Percentiles rank a stretch among this genome's conserved stretches.
Evolutionary conservation across 2,888 invertebrate genomes (phyloP).

Genomic region (Anthrax anthrax): DNA sequence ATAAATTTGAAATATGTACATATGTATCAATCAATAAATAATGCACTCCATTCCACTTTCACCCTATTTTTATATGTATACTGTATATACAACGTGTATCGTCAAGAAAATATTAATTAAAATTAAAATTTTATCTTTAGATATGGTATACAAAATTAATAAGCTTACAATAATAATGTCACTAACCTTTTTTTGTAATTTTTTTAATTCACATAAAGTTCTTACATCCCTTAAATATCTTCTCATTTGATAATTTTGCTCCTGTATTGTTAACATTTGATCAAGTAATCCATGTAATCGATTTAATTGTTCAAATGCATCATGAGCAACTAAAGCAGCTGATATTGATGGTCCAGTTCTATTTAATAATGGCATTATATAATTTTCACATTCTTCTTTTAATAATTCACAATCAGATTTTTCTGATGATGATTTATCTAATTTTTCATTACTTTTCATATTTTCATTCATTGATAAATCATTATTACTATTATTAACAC

Average conservation of each 20-base stretch:
- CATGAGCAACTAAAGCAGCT: slow-evolving; percentile 43
- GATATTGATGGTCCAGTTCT: slow-evolving; percentile 42
- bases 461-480: background rate
- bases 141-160: no score
- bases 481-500: background rate
- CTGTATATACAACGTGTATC: no score
- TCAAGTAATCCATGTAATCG: slow-evolving; percentile 63
- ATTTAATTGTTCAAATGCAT: slow-evolving; percentile 64
- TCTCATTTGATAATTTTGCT: slow-evolving; percentile 55
- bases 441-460: background rate
- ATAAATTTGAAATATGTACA: no score
- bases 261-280: slow-evolving; percentile 54
- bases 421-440: background rate
- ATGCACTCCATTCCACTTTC: no score
- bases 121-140: no score
- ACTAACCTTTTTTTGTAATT: slow-evolving; percentile 38
- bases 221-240: slow-evolving; percentile 57
- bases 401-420: slow-evolving; percentile 20
- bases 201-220: slow-evolving; percentile 49
- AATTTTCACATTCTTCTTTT: slow-evolving; percentile 26
- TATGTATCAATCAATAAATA: no score
- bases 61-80: no score
- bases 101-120: no score
- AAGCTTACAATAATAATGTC: no score
- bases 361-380: slow-evolving; percentile 34